These are phyloP conservation scores for Sialis fuliginosa DNA, from an alignment of 2,888 invertebrate species.

Conservation along the genomic window DNA sequence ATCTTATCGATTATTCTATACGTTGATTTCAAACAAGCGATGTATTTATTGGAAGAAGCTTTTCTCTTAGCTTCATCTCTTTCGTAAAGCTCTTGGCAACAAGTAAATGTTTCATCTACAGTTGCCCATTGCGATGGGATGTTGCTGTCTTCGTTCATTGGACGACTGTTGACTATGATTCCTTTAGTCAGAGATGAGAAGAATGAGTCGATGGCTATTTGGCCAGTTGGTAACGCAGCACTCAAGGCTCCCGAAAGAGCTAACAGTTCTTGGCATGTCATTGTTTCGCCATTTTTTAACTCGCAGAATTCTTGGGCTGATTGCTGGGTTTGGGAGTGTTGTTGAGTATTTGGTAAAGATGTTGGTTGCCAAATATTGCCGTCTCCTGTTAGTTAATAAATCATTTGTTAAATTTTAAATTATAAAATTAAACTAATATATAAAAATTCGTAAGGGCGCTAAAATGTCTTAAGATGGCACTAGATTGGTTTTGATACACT, in stretches of 20 bases:
- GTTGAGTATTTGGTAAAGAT: conserved; percentile 5
- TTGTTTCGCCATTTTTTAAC: conserved; percentile 40
- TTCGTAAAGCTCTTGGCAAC: conserved; percentile 40
- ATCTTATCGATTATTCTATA: conserved; percentile 16
- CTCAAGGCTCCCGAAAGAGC: conserved; percentile 86
- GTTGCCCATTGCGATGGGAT: conserved; percentile 17
- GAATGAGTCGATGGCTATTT: conserved; percentile 66
- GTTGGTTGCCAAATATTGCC: conserved; percentile 49
- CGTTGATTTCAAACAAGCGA: conserved; percentile 24
- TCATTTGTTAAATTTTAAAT: too few species aligned
- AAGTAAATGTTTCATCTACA: conserved; percentile 55
- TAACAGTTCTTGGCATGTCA: conserved; percentile 79
- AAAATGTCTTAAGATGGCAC: too few species aligned
- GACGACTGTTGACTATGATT: conserved; percentile 30
- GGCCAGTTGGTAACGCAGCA: conserved; percentile 77
- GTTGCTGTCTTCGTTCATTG: conserved; percentile 18
- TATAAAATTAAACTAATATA: too few species aligned
- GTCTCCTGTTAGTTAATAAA: conserved; percentile 27
- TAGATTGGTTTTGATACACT: too few species aligned
- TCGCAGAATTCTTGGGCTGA: conserved; percentile 35
- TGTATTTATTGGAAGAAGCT: conserved; percentile 24
- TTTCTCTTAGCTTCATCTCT: conserved; percentile 24
- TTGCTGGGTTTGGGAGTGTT: conserved; percentile 17
- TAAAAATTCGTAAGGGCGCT: too few species aligned
- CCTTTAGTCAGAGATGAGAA: conserved; percentile 66